Evolutionary conservation across 2,888 invertebrate species (phyloP).

Genomic region (Leptinotarsa peninsularis): DNA sequence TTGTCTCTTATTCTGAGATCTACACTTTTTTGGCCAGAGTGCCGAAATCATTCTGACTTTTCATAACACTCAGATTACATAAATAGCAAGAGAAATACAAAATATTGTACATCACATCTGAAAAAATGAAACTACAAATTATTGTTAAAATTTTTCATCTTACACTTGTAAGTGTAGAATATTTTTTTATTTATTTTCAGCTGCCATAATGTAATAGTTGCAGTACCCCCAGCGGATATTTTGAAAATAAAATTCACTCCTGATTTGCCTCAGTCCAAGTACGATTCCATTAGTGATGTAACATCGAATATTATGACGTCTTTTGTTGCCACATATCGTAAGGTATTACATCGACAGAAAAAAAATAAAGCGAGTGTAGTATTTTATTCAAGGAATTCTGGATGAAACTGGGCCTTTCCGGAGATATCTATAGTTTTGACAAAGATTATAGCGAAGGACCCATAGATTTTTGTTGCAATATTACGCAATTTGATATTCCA

Average conservation of each 20-base stretch:
- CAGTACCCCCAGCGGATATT: conserved; percentile 51
- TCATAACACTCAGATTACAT: no score
- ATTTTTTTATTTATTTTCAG: conserved; percentile 40
- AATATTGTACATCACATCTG: no score
- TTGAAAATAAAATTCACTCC: conserved; percentile 53
- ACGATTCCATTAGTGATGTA: conserved; percentile 24
- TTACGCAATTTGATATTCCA: not conserved
- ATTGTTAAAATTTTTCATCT: not conserved
- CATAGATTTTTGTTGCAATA: conserved; percentile 45
- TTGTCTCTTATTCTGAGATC: no score
- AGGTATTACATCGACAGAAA: conserved; percentile 25
- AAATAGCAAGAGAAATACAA: no score
- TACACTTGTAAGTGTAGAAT: not conserved
- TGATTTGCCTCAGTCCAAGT: conserved; percentile 36
- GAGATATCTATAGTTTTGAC: conserved; percentile 50
- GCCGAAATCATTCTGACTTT: no score
- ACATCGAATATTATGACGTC: conserved; percentile 47
- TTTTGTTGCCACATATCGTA: conserved; percentile 54
- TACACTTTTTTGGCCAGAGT: no score
- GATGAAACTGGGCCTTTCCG: conserved; percentile 49
- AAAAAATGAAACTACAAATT: not conserved
- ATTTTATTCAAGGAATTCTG: conserved; percentile 52
- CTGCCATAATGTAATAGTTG: conserved; percentile 49
- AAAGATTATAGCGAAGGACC: conserved; percentile 40
- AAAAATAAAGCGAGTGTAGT: not conserved